Conservation (phyloP, 2,113 vertebrate genomes). For the Pagrus major region DNA sequence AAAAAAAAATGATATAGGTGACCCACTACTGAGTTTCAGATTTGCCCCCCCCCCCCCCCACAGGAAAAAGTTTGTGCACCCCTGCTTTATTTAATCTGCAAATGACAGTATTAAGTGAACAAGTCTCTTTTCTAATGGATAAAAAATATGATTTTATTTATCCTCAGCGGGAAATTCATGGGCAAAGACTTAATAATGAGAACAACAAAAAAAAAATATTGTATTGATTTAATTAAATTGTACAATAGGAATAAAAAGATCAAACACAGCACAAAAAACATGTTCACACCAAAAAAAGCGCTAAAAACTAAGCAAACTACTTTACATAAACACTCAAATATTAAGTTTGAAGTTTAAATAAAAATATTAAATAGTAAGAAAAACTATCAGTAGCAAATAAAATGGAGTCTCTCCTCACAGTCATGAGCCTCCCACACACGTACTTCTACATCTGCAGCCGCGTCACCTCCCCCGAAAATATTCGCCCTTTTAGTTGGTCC, state of each 20-base stretch:
- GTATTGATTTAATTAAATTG: neutral
- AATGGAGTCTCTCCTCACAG: conserved; percentile 49
- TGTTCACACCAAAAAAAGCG: neutral
- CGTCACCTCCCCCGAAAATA: fast-evolving
- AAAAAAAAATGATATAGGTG: no score
- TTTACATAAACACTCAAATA: neutral
- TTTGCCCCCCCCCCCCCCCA: no score
- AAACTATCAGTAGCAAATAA: conserved; percentile 53
- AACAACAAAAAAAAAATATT: neutral
- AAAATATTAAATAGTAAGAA: no score
- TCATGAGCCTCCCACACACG: conserved; percentile 29
- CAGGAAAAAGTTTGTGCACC: no score
- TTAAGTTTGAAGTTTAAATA: neutral
- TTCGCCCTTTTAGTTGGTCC: fast-evolving
- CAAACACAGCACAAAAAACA: neutral
- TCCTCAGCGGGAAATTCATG: no score
- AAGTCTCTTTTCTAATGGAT: no score
- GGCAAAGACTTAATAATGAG: no score
- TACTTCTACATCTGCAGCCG: neutral
- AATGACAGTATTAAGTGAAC: no score
- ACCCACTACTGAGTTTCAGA: no score
- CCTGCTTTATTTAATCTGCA: no score
- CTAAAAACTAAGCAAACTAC: neutral
- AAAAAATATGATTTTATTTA: no score
- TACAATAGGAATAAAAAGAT: neutral